A percentile compares a stretch with the other conserved stretches of the same genome.
These are phyloP conservation scores for Nothobranchius kuhntae DNA, from an alignment of 2,113 vertebrate genomes.

Conservation along the genomic window DNA sequence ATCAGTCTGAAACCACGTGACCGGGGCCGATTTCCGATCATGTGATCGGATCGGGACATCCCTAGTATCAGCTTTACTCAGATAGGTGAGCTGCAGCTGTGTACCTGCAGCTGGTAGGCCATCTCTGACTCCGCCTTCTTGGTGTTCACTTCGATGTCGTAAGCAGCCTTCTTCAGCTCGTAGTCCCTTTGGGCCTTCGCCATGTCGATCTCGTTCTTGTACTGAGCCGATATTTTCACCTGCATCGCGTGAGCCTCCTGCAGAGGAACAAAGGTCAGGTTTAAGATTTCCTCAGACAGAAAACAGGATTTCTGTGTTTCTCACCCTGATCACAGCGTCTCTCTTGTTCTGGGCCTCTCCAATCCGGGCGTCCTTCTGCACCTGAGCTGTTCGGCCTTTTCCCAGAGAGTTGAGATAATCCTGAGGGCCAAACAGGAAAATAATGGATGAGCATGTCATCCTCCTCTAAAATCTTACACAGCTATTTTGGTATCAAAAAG, in stretches of 20 bases:
- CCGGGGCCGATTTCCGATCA: too few species aligned
- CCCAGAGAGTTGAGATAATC: constrained; percentile 90
- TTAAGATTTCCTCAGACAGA: background rate
- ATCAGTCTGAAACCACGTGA: too few species aligned
- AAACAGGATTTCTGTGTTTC: background rate
- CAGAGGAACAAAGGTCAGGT: background rate
- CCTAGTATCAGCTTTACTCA: background rate
- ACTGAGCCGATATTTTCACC: constrained; percentile 88
- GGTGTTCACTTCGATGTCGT: constrained; percentile 88
- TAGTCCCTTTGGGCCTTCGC: constrained; percentile 91
- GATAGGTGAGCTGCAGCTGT: background rate
- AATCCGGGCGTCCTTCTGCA: constrained; percentile 90
- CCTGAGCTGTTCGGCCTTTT: constrained; percentile 89
- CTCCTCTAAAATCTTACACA: background rate
- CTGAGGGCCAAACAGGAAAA: constrained; percentile 51
- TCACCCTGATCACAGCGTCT: constrained; percentile 88
- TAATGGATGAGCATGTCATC: accelerated
- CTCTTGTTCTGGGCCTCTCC: constrained; percentile 90
- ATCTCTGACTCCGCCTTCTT: constrained; percentile 90
- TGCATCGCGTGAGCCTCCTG: constrained; percentile 90
- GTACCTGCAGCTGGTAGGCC: constrained; percentile 91
- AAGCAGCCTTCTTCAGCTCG: constrained; percentile 88
- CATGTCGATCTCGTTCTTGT: constrained; percentile 89
- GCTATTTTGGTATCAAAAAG: background rate
- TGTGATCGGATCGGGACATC: too few species aligned